Conservation (phyloP, 2,888 invertebrate genomes). For the Drosophila robusta region DNA sequence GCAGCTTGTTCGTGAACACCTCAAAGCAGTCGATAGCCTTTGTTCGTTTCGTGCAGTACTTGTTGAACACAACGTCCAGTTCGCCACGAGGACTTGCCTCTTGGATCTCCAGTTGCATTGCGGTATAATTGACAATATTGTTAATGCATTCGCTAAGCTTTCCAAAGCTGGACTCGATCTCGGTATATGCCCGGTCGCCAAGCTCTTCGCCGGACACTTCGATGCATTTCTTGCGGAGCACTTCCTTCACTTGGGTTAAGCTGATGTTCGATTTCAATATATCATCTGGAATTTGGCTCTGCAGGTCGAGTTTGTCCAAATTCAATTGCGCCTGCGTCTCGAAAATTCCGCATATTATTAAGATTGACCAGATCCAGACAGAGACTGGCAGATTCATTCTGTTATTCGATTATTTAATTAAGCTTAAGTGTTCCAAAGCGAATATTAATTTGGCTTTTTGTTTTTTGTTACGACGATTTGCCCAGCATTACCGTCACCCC, state of each 20-base stretch:
- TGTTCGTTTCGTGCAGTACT: constrained; percentile 88
- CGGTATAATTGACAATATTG: constrained; percentile 87
- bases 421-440: constrained; percentile 15
- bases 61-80: constrained; percentile 89
- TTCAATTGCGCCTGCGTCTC: constrained; percentile 43
- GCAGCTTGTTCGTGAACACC: constrained; percentile 86
- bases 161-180: constrained; percentile 85
- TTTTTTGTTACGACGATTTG: constrained; percentile 10
- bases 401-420: constrained; percentile 27
- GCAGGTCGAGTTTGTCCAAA: constrained; percentile 67
- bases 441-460: neutral
- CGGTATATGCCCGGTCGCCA: constrained; percentile 86
- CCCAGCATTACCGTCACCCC: constrained; percentile 16
- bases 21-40: constrained; percentile 86
- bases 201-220: constrained; percentile 87
- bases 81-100: constrained; percentile 89
- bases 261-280: constrained; percentile 75
- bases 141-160: constrained; percentile 87
- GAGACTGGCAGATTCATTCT: constrained; percentile 39
- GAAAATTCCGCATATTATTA: constrained; percentile 16
- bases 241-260: constrained; percentile 86
- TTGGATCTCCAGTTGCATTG: constrained; percentile 89
- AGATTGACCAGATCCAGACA: constrained; percentile 26
- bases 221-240: constrained; percentile 88
- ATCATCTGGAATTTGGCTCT: constrained; percentile 73